These are phyloP conservation scores for Florisuga fusca DNA, from an alignment of 2,797 vertebrate genomes.

Conservation along the genomic window DNA sequence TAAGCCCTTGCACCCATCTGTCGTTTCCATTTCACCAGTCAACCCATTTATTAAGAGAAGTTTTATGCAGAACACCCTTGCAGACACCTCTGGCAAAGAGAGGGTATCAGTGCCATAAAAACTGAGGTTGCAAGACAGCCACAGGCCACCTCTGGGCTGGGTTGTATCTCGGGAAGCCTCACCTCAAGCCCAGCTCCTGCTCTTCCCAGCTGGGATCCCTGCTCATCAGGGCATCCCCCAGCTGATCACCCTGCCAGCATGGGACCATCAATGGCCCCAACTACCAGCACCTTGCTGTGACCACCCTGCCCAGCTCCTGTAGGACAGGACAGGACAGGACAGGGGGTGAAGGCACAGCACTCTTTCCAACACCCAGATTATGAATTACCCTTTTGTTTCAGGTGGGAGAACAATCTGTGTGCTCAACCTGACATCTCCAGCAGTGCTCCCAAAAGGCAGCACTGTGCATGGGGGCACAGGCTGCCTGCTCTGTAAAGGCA, in stretches of 20 bases:
- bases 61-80: neutral
- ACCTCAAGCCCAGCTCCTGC: neutral
- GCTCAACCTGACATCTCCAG: neutral
- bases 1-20: no score
- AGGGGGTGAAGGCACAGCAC: neutral
- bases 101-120: accelerated
- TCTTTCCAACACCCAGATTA: neutral
- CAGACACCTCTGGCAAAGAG: accelerated
- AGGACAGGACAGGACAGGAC: accelerated
- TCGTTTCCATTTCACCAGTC: neutral
- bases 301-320: neutral
- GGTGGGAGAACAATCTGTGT: neutral
- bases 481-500: neutral
- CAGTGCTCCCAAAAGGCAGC: neutral
- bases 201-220: neutral
- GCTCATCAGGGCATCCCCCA: neutral
- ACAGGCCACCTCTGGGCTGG: neutral
- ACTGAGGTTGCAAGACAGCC: accelerated
- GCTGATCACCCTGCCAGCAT: no score
- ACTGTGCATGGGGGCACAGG: accelerated
- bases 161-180: accelerated
- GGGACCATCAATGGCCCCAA: accelerated
- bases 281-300: neutral
- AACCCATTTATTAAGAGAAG: no score
- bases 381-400: neutral